Base-by-base conservation (phyloP, 2,888 invertebrate species). In the Acanthosepion lycidas region DNA sequence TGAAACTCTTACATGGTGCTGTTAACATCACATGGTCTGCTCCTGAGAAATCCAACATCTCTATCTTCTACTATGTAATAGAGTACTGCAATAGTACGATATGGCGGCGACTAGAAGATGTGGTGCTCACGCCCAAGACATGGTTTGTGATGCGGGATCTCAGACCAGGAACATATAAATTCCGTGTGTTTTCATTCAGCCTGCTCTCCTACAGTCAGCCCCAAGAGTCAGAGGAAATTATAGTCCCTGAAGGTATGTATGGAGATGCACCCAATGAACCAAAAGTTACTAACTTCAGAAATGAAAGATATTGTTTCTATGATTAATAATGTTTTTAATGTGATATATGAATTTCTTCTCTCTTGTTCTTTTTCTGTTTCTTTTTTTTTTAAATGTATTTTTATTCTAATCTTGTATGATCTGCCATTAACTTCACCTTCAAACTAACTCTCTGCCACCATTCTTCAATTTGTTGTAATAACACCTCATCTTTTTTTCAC, bases 1-100 rank as follows among this genome's bases (percentile, higher is more conserved):
- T 99, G 95, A 98, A 98, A 94, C 99, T 99, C 98, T 98, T 99
- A 96, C 98, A 98, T 97, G 99, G 99, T 97, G 99, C 99, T 96
- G 99, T 99, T 98, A 98, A 98, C 96, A 98, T 99, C 97, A 98
- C 98, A 18, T 97, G 97, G 97, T 95, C 95, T 49, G 96, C 96
- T n/a, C 97, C 97, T 6, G n/a, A 94, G n/a, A 95, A 95, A 91
- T 96, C 96, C 28, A 96, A 96, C 42, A 96, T 97, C 26, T 96
- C 96, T 9, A 96, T 97, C 91, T 96, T 96, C 94, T 96, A 96
- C 95, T 97, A 97, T 95, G 95, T 96, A n/a, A 96, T 97, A 53
- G 96, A 97, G 94, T 96, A 96, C 95, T 95, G 95, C n/a, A 94
- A 95, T 20, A 94, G 95, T 92, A 91, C 94, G 78, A 94, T 94